A percentile compares a stretch with the other conserved stretches of the same genome.
Conservation (phyloP, 2,888 invertebrate species). For the Euclidia mi region DNA sequence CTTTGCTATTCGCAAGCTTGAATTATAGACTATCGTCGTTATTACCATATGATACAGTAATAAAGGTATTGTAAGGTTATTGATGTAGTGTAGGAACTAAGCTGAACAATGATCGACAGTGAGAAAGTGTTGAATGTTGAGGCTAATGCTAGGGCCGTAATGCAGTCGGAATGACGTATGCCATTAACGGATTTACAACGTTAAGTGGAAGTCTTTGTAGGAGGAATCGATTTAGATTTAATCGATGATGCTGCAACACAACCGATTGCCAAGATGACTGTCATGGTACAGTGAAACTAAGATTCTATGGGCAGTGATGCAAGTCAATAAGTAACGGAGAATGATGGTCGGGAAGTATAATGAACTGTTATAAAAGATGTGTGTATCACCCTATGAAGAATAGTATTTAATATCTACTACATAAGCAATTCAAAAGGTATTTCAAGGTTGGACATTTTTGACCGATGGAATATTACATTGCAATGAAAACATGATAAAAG, state of each 20-base stretch:
- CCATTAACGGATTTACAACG: constrained; percentile 65
- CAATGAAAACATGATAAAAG: too few species aligned
- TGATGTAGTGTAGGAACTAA: constrained; percentile 57
- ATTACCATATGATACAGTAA: too few species aligned
- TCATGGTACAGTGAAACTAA: constrained; percentile 34
- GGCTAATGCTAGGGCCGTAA: constrained; percentile 63
- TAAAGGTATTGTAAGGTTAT: constrained; percentile 53
- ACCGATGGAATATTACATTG: too few species aligned
- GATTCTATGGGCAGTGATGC: constrained; percentile 10
- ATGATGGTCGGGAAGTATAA: constrained; percentile 5
- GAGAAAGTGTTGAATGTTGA: constrained; percentile 56
- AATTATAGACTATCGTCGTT: too few species aligned
- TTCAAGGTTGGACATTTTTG: too few species aligned
- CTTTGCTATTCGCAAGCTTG: too few species aligned
- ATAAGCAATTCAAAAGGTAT: too few species aligned
- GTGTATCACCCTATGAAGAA: constrained; percentile 1
- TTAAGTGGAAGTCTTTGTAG: constrained; percentile 58
- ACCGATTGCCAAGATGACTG: constrained; percentile 45
- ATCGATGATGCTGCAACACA: constrained; percentile 53
- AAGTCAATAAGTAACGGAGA: constrained; percentile 10
- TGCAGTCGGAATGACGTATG: constrained; percentile 59
- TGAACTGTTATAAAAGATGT: constrained; percentile 7
- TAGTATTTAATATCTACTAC: background rate
- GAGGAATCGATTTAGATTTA: constrained; percentile 59
- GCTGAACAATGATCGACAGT: constrained; percentile 66